phyloP scores from a whole-genome alignment of 2,888 invertebrate genomes.

The Andrena trimmerana region DNA sequence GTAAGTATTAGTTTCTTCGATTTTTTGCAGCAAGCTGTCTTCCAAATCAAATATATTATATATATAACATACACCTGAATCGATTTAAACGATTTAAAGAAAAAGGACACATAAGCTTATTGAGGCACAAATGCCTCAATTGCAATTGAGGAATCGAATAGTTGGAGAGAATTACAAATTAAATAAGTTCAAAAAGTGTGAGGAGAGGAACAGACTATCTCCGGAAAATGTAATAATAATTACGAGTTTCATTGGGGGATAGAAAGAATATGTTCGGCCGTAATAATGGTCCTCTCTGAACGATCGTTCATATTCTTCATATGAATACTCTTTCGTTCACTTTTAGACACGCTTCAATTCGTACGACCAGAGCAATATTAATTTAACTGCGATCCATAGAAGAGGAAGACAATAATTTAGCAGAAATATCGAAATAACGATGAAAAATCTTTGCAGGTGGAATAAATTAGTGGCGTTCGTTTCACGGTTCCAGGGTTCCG shows the following conservation, averaged over 20 bases:
- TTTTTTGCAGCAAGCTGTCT: too few species aligned
- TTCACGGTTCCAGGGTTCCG: not conserved
- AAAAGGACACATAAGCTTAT: too few species aligned
- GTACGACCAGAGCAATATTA: not conserved
- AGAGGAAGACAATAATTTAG: not conserved
- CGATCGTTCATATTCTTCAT: not conserved
- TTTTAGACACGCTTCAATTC: not conserved
- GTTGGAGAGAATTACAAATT: not conserved
- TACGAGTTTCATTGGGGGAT: not conserved
- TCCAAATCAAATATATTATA: too few species aligned
- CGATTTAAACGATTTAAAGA: too few species aligned
- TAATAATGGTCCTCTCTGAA: not conserved
- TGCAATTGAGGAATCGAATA: not conserved
- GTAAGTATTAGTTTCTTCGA: too few species aligned
- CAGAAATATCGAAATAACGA: not conserved
- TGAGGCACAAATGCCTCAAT: not conserved
- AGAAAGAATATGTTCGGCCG: not conserved
- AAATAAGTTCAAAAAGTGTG: not conserved
- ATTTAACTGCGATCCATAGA: not conserved
- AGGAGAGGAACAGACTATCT: not conserved
- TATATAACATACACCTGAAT: too few species aligned
- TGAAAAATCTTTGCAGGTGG: not conserved
- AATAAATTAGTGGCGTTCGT: conserved; percentile 13
- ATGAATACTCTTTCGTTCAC: not conserved
- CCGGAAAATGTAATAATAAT: not conserved